Conservation (phyloP, 2,888 invertebrate genomes). For the Thera obeliscata region DNA sequence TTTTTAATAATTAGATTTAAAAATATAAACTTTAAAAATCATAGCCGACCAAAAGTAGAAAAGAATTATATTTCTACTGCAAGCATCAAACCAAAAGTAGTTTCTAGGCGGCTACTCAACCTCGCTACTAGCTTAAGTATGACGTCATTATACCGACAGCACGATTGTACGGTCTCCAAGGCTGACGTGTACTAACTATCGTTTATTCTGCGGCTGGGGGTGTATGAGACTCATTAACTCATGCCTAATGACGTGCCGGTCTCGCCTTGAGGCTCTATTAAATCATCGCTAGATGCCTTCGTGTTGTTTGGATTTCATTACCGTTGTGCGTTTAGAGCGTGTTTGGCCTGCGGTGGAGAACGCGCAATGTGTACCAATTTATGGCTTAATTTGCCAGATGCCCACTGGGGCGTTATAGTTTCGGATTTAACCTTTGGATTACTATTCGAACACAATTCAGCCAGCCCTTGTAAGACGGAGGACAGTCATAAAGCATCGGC, state of each 20-base stretch:
- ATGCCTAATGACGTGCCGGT: constrained; percentile 63
- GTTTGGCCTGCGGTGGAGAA: constrained; percentile 20
- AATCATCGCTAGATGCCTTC: constrained; percentile 46
- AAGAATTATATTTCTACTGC: neutral
- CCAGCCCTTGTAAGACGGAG: no score
- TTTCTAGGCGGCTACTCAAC: constrained; percentile 15
- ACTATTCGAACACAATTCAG: neutral
- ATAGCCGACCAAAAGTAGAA: no score
- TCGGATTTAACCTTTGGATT: constrained; percentile 1
- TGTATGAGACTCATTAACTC: constrained; percentile 62
- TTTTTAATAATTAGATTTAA: no score
- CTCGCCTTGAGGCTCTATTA: constrained; percentile 53
- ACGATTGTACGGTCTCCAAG: constrained; percentile 23
- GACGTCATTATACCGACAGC: constrained; percentile 27
- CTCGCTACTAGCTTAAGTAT: constrained; percentile 19
- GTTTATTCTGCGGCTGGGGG: constrained; percentile 27
- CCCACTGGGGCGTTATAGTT: neutral
- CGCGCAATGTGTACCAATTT: constrained; percentile 20
- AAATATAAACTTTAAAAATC: no score
- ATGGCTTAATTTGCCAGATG: constrained; percentile 7
- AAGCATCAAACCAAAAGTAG: neutral
- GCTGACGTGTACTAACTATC: constrained; percentile 20
- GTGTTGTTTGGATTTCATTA: constrained; percentile 43
- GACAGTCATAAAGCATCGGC: no score
- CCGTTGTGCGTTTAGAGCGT: constrained; percentile 29